These are phyloP conservation scores for Eclectus roratus DNA, from an alignment of 2,113 vertebrate genomes.

Conservation along the genomic window DNA sequence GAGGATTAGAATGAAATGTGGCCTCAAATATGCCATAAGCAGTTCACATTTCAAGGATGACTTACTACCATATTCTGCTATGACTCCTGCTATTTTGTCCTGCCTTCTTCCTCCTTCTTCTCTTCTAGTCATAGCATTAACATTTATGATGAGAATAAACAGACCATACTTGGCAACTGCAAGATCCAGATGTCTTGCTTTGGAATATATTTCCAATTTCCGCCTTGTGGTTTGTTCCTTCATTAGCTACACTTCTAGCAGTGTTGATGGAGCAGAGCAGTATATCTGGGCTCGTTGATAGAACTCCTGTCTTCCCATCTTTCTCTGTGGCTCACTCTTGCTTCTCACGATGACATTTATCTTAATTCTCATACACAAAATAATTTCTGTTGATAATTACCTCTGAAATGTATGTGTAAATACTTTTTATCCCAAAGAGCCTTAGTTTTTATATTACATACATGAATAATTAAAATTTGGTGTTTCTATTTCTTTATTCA, in stretches of 20 bases:
- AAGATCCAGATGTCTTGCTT: neutral
- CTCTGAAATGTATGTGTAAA: neutral
- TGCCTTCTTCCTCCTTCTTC: neutral
- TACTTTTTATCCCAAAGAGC: neutral
- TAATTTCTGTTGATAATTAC: neutral
- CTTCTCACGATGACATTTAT: neutral
- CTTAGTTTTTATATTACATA: neutral
- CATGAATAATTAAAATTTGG: neutral
- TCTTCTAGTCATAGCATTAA: neutral
- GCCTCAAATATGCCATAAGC: neutral
- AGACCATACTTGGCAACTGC: neutral
- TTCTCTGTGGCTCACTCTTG: neutral
- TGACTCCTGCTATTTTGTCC: neutral
- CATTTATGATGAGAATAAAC: conserved; percentile 18
- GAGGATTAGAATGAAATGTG: neutral
- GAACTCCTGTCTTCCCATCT: neutral
- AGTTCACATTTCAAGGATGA: neutral
- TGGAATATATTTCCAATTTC: neutral
- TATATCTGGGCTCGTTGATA: neutral
- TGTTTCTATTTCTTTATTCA: neutral
- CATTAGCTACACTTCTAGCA: neutral
- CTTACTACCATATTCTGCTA: neutral
- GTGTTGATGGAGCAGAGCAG: neutral
- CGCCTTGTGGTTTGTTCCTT: neutral
- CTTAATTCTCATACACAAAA: neutral